These are phyloP conservation scores for Ruditapes philippinarum DNA, from an alignment of 1,140 invertebrate genomes.

Conservation along the genomic window DNA sequence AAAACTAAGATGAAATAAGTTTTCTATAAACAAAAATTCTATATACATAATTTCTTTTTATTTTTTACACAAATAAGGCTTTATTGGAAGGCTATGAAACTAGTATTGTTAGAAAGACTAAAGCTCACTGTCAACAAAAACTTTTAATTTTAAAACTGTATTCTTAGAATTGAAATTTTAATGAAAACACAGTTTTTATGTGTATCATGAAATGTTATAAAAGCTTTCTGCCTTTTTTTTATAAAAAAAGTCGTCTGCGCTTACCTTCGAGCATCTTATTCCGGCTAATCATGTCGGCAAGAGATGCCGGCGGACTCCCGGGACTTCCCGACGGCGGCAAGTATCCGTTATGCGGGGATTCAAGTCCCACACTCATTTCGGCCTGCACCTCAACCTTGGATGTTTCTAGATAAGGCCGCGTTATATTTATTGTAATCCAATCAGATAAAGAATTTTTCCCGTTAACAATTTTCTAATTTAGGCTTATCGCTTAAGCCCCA, in stretches of 20 bases:
- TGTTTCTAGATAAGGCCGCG: not conserved
- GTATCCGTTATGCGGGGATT: conserved; percentile 34
- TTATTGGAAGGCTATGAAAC: too few species aligned
- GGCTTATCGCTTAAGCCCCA: conserved; percentile 15
- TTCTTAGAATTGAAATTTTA: too few species aligned
- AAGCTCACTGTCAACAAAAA: too few species aligned
- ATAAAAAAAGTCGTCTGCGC: not conserved
- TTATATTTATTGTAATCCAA: conserved; percentile 26
- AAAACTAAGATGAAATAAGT: too few species aligned
- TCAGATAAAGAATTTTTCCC: conserved; percentile 32
- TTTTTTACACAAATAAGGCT: too few species aligned
- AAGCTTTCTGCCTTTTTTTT: too few species aligned
- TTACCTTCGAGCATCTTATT: conserved; percentile 77
- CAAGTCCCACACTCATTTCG: conserved; percentile 57
- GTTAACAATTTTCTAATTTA: conserved; percentile 39
- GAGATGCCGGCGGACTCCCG: conserved; percentile 64
- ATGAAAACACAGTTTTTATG: too few species aligned
- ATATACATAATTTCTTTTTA: too few species aligned
- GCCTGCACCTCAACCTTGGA: not conserved
- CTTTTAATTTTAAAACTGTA: too few species aligned
- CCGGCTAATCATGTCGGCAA: conserved; percentile 75
- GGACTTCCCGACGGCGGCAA: conserved; percentile 59
- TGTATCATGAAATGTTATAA: too few species aligned
- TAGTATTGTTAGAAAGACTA: too few species aligned
- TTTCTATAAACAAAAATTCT: too few species aligned